phyloP scores from a whole-genome alignment of 2,113 vertebrate species.

The Raja brachyura region DNA sequence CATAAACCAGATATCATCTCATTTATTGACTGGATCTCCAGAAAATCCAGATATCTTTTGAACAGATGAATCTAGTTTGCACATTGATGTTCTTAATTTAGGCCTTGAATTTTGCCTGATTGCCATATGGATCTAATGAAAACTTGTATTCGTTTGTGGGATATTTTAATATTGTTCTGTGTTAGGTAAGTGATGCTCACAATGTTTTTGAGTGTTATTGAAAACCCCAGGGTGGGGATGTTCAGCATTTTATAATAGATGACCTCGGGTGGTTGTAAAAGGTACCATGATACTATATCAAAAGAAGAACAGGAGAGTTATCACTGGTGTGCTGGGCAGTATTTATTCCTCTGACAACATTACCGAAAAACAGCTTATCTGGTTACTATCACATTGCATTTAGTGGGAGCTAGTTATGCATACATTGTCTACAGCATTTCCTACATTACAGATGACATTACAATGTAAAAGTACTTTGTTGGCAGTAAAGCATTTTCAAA shows the following conservation, averaged over 20 bases:
- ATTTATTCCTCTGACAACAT: too few relatives aligned
- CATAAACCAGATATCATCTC: background rate
- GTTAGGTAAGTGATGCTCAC: background rate
- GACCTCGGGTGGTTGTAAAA: too few relatives aligned
- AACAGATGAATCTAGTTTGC: constrained; percentile 29
- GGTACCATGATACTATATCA: too few relatives aligned
- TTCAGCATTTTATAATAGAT: background rate
- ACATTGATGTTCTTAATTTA: background rate
- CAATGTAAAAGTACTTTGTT: too few relatives aligned
- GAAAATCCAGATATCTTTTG: background rate
- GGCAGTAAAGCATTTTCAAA: too few relatives aligned
- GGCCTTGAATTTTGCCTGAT: background rate
- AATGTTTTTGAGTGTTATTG: background rate
- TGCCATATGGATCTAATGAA: background rate
- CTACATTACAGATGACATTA: too few relatives aligned
- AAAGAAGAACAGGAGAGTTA: too few relatives aligned
- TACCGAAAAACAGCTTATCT: too few relatives aligned
- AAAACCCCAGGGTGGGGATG: background rate
- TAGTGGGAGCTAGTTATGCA: too few relatives aligned
- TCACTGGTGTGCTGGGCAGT: too few relatives aligned
- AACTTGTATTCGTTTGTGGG: background rate
- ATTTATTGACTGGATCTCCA: background rate
- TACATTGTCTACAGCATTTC: too few relatives aligned
- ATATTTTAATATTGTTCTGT: background rate
- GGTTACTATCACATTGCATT: too few relatives aligned